A percentile compares a stretch with the other conserved stretches of the same genome.
These are phyloP conservation scores for Oconnorella tubifera DNA, from an alignment of 2,888 invertebrate genomes.

Conservation along the genomic window DNA sequence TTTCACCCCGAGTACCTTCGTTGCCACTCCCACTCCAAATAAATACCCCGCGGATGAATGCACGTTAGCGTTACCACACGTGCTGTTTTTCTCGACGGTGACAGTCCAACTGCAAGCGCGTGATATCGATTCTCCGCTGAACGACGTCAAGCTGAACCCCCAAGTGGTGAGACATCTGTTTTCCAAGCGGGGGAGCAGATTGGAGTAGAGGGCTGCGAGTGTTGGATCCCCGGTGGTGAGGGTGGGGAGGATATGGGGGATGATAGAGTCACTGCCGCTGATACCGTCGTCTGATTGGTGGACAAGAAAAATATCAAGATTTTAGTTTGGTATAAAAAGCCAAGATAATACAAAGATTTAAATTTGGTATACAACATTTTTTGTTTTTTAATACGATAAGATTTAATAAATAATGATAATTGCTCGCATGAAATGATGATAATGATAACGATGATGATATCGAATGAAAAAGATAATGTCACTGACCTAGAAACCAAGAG, in stretches of 20 bases:
- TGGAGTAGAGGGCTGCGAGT: slow-evolving; percentile 48
- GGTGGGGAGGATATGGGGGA: slow-evolving; percentile 37
- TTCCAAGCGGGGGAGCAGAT: slow-evolving; percentile 36
- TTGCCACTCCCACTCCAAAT: slow-evolving; percentile 50
- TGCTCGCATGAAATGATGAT: too few species aligned
- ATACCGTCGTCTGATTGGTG: slow-evolving; percentile 24
- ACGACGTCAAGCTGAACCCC: slow-evolving; percentile 51
- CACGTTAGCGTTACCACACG: background rate
- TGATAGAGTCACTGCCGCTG: slow-evolving; percentile 22
- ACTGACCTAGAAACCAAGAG: slow-evolving; percentile 40
- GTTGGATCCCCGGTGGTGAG: slow-evolving; percentile 35
- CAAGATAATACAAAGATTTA: too few species aligned
- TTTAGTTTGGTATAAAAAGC: too few species aligned
- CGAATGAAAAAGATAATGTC: too few species aligned
- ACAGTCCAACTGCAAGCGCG: slow-evolving; percentile 45
- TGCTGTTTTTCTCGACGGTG: slow-evolving; percentile 43
- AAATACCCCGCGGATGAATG: slow-evolving; percentile 42
- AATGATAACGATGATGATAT: too few species aligned
- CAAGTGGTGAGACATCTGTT: slow-evolving; percentile 50
- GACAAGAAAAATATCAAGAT: too few species aligned
- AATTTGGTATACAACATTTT: too few species aligned
- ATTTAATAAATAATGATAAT: too few species aligned
- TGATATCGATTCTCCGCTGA: slow-evolving; percentile 44
- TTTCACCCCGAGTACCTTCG: slow-evolving; percentile 41
- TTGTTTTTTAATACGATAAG: too few species aligned